Percentiles rank a stretch among this genome's conserved stretches.
Conservation (phyloP, 2,888 invertebrate species). For the Cosmia trapezina region DNA sequence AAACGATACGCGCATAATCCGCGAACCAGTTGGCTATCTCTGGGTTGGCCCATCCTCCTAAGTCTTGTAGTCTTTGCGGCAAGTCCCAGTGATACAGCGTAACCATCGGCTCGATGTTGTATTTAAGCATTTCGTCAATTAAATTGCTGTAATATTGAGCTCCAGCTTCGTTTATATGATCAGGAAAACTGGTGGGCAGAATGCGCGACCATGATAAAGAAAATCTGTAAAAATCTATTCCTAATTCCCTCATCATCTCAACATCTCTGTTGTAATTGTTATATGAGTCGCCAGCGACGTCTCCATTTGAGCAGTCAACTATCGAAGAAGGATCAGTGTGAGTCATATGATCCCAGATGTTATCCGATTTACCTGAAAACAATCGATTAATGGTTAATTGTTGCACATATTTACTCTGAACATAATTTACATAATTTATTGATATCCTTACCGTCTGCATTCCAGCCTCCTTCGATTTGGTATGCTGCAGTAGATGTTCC, state of each 20-base stretch:
- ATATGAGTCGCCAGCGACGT: slow-evolving; percentile 91
- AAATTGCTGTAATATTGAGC: slow-evolving; percentile 80
- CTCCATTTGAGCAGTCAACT: slow-evolving; percentile 88
- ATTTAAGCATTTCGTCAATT: slow-evolving; percentile 89
- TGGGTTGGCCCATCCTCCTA: slow-evolving; percentile 88
- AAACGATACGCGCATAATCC: slow-evolving; percentile 83
- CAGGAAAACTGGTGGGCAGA: slow-evolving; percentile 89
- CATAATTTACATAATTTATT: not conserved
- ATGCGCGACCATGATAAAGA: slow-evolving; percentile 92
- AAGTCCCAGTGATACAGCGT: slow-evolving; percentile 90
- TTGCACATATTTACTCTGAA: not conserved
- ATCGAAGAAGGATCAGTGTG: slow-evolving; percentile 85
- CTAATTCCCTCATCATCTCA: slow-evolving; percentile 83
- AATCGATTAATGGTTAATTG: not conserved
- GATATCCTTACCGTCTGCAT: slow-evolving; percentile 68
- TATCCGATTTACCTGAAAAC: slow-evolving; percentile 87
- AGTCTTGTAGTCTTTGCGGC: slow-evolving; percentile 86
- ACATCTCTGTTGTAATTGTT: slow-evolving; percentile 90
- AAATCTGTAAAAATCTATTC: slow-evolving; percentile 89
- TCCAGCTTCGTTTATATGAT: slow-evolving; percentile 88
- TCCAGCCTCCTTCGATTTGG: slow-evolving; percentile 73
- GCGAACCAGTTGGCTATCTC: slow-evolving; percentile 83
- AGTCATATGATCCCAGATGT: slow-evolving; percentile 91
- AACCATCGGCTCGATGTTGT: slow-evolving; percentile 91
- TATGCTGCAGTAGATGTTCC: slow-evolving; percentile 70